phyloP scores from a whole-genome alignment of 2,797 vertebrate species.

The Neostethus bicornis region DNA sequence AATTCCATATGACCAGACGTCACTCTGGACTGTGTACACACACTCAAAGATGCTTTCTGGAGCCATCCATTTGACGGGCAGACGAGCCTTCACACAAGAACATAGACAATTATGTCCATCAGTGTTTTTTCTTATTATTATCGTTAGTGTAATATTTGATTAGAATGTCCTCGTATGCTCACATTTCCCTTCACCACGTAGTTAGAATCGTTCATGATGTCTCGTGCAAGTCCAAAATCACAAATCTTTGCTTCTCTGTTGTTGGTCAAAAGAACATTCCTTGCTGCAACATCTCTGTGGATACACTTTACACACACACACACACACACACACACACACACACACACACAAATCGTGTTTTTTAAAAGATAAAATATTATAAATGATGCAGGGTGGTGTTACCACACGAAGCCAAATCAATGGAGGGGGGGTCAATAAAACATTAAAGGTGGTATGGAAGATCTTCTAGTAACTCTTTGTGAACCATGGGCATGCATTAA shows the following conservation, averaged over 20 bases:
- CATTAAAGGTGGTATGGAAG: too few relatives aligned
- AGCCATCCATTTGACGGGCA: conserved; percentile 99
- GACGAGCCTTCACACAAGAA: conserved; percentile 85
- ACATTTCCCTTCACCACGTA: conserved; percentile 99
- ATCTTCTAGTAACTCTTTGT: too few relatives aligned
- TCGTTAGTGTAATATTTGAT: neutral
- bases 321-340: conserved; percentile 17
- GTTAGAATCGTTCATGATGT: conserved; percentile 98
- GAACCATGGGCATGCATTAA: too few relatives aligned
- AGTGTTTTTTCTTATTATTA: neutral
- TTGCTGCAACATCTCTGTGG: conserved; percentile 94
- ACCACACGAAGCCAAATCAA: too few relatives aligned
- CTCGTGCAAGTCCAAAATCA: conserved; percentile 95
- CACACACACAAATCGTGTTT: conserved; percentile 1
- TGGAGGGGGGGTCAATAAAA: too few relatives aligned
- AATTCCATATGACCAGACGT: conserved; percentile 98
- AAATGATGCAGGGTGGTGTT: neutral
- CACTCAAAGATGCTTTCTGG: conserved; percentile 99
- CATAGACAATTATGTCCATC: neutral
- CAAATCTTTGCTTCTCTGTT: conserved; percentile 92
- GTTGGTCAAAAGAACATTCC: conserved; percentile 91
- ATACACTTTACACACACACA: conserved; percentile 85
- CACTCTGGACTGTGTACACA: conserved; percentile 96
- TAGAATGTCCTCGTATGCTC: conserved; percentile 38
- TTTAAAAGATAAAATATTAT: neutral